Conservation (phyloP, 2,113 vertebrate genomes). For the Athene noctua region DNA sequence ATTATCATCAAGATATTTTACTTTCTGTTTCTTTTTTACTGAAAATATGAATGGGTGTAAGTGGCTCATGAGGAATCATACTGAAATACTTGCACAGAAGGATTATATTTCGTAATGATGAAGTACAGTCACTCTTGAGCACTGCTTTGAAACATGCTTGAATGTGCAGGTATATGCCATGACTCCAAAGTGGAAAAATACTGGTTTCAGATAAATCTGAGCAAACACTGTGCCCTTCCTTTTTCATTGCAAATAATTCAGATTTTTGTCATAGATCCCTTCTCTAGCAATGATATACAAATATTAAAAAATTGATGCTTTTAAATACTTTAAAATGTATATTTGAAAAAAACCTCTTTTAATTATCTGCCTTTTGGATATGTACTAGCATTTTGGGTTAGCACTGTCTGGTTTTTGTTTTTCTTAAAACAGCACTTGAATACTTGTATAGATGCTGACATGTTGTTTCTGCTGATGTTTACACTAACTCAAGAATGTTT, state of each 20-base stretch:
- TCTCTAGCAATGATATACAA: neutral
- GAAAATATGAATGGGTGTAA: neutral
- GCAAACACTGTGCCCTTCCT: constrained; percentile 47
- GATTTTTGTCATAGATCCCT: neutral
- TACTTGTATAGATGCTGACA: constrained; percentile 53
- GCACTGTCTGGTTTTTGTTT: constrained; percentile 45
- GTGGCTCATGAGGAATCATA: neutral
- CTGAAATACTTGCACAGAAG: neutral
- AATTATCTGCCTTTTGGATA: constrained; percentile 43
- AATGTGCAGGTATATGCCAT: neutral
- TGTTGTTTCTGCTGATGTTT: constrained; percentile 63
- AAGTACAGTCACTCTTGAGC: neutral
- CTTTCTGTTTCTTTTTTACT: neutral
- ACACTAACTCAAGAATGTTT: constrained; percentile 60
- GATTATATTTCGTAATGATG: neutral
- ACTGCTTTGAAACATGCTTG: neutral
- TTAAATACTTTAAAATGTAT: constrained; percentile 42
- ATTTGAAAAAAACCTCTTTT: constrained; percentile 43
- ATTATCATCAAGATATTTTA: constrained; percentile 10
- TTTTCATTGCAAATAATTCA: neutral
- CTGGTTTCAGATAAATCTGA: neutral
- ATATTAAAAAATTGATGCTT: neutral
- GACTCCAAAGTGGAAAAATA: neutral
- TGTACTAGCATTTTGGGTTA: constrained; percentile 55
- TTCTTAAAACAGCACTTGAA: constrained; percentile 69